Evolutionary conservation across 1,140 invertebrate species (phyloP).

Genomic region (Rhyzopertha dominica): DNA sequence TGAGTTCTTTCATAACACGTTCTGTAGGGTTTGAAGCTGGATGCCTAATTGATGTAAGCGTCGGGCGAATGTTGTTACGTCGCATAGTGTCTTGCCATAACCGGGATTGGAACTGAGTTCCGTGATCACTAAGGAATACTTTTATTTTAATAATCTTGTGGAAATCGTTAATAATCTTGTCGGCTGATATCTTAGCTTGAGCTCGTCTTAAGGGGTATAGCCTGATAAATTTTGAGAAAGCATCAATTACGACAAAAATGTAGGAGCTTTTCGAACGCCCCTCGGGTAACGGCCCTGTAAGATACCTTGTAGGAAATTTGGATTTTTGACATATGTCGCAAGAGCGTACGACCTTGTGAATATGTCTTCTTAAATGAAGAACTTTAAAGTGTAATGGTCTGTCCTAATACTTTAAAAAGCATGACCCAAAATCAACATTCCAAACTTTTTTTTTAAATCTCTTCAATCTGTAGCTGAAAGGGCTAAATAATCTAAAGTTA

Average conservation of each 20-base stretch:
- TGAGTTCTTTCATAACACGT: constrained; percentile 33
- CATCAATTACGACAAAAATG: constrained; percentile 37
- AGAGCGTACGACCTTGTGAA: no score
- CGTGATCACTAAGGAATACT: constrained; percentile 23
- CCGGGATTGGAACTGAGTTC: constrained; percentile 21
- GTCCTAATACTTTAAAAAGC: no score
- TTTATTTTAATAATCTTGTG: constrained; percentile 18
- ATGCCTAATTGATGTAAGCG: constrained; percentile 33
- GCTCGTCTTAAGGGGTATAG: constrained; percentile 35
- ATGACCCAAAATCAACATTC: no score
- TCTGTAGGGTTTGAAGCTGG: constrained; percentile 34
- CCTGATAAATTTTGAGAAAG: constrained; percentile 38
- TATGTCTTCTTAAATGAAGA: no score
- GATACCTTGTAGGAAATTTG: no score
- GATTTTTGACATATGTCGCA: no score
- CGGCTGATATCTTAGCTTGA: constrained; percentile 18
- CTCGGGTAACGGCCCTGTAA: constrained; percentile 33
- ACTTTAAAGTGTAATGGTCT: no score
- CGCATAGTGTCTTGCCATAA: constrained; percentile 22
- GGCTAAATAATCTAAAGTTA: no score
- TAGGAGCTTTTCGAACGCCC: constrained; percentile 22
- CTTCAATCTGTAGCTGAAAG: no score
- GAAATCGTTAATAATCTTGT: constrained; percentile 21
- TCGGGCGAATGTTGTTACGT: constrained; percentile 18
- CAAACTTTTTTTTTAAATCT: no score